Percentiles rank a stretch among this genome's conserved stretches.
Conservation (phyloP, 1,140 invertebrate species). For the Muscidifurax raptorellus region DNA sequence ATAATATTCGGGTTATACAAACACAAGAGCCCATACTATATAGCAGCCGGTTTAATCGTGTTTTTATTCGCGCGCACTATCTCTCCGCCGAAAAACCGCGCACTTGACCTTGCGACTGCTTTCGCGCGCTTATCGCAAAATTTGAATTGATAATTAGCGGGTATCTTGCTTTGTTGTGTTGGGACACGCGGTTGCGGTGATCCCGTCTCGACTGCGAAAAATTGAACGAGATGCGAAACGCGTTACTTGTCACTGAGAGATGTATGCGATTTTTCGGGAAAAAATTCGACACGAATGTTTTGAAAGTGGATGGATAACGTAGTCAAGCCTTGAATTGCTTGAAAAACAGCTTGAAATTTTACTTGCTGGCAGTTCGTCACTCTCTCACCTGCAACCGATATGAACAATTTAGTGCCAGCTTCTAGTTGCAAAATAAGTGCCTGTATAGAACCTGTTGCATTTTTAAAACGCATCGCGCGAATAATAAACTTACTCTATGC, state of each 20-base stretch:
- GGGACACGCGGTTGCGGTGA: neutral
- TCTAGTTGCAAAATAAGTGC: too few relatives aligned
- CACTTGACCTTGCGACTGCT: slow-evolving; percentile 44
- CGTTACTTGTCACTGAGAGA: neutral
- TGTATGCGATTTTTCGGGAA: neutral
- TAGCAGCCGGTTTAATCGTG: neutral
- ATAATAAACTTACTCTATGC: too few relatives aligned
- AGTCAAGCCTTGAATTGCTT: too few relatives aligned
- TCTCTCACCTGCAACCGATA: too few relatives aligned
- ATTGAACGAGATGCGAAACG: neutral
- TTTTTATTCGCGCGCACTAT: neutral
- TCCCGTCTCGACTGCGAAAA: neutral
- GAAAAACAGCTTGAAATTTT: too few relatives aligned
- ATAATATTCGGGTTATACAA: neutral
- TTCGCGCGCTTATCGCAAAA: slow-evolving; percentile 25
- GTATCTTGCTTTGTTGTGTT: slow-evolving; percentile 12
- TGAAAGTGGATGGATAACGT: too few relatives aligned
- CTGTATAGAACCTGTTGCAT: too few relatives aligned
- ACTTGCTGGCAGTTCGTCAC: too few relatives aligned
- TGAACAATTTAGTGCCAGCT: too few relatives aligned
- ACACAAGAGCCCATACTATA: neutral
- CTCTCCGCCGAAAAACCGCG: slow-evolving; percentile 3
- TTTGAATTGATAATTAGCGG: slow-evolving; percentile 34
- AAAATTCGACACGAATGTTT: neutral
- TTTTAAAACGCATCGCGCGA: too few relatives aligned